Percentiles rank a stretch among this genome's conserved stretches.
Conservation (phyloP, 2,888 invertebrate species). For the Scaptomyza cyrtandrae region DNA sequence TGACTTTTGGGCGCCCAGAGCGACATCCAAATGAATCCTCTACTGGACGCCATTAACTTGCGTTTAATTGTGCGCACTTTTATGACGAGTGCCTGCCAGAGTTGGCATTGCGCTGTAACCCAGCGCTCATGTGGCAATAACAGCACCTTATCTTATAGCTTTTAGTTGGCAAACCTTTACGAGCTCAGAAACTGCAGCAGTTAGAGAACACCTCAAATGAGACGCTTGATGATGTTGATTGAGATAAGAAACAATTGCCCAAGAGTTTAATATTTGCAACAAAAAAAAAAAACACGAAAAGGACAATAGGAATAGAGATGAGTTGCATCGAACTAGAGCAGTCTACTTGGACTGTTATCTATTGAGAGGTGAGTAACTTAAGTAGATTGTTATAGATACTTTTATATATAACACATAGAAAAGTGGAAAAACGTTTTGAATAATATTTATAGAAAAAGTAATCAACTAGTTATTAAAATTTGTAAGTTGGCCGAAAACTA, state of each 20-base stretch:
- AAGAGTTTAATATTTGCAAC: constrained; percentile 26
- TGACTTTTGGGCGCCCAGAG: constrained; percentile 58
- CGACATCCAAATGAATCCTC: constrained; percentile 47
- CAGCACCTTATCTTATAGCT: constrained; percentile 63
- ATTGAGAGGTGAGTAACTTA: background rate
- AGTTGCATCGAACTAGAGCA: background rate
- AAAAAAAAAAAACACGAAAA: background rate
- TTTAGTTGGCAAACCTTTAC: constrained; percentile 56
- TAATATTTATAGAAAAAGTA: background rate
- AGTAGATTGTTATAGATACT: no score
- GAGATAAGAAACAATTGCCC: constrained; percentile 43
- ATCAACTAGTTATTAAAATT: background rate
- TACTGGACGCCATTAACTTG: constrained; percentile 72
- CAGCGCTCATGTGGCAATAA: constrained; percentile 66
- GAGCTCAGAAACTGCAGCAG: constrained; percentile 42
- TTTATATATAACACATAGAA: no score
- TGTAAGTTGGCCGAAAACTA: background rate
- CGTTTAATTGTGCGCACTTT: constrained; percentile 79
- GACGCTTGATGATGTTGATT: constrained; percentile 25
- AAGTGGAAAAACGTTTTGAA: no score
- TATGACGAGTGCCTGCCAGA: constrained; percentile 67
- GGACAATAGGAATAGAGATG: background rate
- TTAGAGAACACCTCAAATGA: constrained; percentile 59
- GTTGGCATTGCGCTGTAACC: constrained; percentile 46
- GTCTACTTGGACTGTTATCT: background rate